phyloP scores from a whole-genome alignment of 1,140 invertebrate species.

The Trypoxylus dichotomus region DNA sequence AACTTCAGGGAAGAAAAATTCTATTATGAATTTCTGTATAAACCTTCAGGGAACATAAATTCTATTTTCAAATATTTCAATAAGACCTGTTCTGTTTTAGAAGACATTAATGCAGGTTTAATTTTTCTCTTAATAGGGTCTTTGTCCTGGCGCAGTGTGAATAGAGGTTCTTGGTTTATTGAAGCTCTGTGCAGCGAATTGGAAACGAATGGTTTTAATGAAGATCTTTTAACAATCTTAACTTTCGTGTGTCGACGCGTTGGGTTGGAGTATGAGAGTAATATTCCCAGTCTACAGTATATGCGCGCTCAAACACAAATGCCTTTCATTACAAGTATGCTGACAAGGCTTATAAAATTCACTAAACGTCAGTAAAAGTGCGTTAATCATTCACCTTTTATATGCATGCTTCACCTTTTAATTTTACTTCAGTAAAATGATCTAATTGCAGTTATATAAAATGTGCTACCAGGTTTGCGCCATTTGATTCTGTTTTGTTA shows the following conservation, averaged over 20 bases:
- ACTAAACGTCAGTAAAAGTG: slow-evolving; percentile 30
- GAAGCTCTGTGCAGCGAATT: slow-evolving; percentile 86
- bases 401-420: not conserved
- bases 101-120: no score
- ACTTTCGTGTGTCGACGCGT: slow-evolving; percentile 88
- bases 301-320: slow-evolving; percentile 96
- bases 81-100: no score
- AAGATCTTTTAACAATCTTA: slow-evolving; percentile 83
- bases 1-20: no score
- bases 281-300: slow-evolving; percentile 72
- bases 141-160: slow-evolving; percentile 95
- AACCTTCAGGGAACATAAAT: no score
- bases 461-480: not conserved
- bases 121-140: slow-evolving; percentile 62
- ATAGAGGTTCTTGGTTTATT: slow-evolving; percentile 93
- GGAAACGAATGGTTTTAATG: slow-evolving; percentile 67
- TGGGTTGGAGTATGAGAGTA: slow-evolving; percentile 91
- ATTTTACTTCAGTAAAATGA: not conserved
- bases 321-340: slow-evolving; percentile 89
- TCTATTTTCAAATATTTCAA: no score
- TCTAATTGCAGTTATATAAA: not conserved
- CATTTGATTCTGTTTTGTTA: no score
- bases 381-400: not conserved
- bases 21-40: no score
- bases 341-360: slow-evolving; percentile 81